A percentile compares a stretch with the other conserved stretches of the same genome.
phyloP scores from a whole-genome alignment of 2,113 vertebrate species.

The Rattus rattus region DNA sequence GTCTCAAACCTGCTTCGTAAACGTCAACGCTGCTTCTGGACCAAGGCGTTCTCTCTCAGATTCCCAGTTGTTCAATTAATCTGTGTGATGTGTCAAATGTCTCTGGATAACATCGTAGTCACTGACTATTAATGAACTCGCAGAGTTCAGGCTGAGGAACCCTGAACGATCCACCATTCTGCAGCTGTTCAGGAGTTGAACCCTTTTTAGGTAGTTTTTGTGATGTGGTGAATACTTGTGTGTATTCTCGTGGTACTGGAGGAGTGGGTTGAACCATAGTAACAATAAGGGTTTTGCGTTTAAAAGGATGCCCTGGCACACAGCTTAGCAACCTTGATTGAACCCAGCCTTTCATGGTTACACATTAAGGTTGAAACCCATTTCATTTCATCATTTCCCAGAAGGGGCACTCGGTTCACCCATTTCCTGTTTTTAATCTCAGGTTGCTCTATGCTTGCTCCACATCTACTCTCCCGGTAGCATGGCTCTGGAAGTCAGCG shows the following conservation, averaged over 20 bases:
- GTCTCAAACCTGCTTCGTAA: not conserved
- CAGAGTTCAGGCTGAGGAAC: not conserved
- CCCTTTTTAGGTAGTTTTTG: not conserved
- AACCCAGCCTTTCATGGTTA: constrained; percentile 60
- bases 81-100: too few species aligned
- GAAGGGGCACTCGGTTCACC: constrained; percentile 75
- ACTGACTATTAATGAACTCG: not conserved
- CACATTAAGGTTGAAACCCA: constrained; percentile 73
- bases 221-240: not conserved
- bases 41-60: not conserved
- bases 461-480: constrained; percentile 59
- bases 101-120: not conserved
- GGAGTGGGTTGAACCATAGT: not conserved
- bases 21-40: not conserved
- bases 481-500: constrained; percentile 46
- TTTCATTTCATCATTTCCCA: constrained; percentile 80
- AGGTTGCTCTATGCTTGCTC: constrained; percentile 66
- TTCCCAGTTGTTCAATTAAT: not conserved
- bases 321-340: constrained; percentile 56
- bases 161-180: not conserved
- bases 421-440: constrained; percentile 82
- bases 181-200: not conserved
- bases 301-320: not conserved
- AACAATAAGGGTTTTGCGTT: not conserved
- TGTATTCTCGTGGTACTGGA: not conserved